Percentiles rank a stretch among this genome's conserved stretches.
Conservation (phyloP, 2,888 invertebrate species). For the Aricia artaxerxes region DNA sequence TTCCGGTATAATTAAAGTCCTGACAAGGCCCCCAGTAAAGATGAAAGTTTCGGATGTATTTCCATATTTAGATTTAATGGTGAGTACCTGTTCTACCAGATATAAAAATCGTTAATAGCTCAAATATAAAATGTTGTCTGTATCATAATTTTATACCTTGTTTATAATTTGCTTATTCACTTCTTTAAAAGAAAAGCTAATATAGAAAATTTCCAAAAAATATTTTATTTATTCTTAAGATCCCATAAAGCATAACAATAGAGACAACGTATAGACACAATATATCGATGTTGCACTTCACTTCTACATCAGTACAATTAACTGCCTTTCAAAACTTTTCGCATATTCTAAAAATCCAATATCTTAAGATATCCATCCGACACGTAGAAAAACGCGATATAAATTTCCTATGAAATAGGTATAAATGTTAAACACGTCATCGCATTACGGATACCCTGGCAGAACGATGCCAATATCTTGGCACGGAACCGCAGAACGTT, state of each 20-base stretch:
- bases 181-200: too few relatives aligned
- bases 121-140: neutral
- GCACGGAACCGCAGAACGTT: conserved; percentile 17
- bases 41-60: conserved; percentile 19
- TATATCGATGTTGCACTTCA: neutral
- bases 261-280: neutral
- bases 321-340: neutral
- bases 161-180: neutral
- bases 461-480: conserved; percentile 15
- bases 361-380: neutral
- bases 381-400: neutral
- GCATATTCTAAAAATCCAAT: neutral
- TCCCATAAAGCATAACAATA: too few relatives aligned
- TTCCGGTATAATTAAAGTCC: neutral
- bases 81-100: neutral
- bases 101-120: conserved; percentile 2
- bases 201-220: neutral
- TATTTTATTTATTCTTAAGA: too few relatives aligned
- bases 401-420: neutral
- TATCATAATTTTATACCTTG: neutral
- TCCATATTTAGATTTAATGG: conserved; percentile 16
- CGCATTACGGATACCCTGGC: neutral
- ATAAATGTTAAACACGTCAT: neutral
- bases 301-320: too few relatives aligned
- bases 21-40: conserved; percentile 5